Percentiles rank a stretch among this genome's conserved stretches.
phyloP scores from a whole-genome alignment of 2,888 invertebrate genomes.

The Sericinus montela region DNA sequence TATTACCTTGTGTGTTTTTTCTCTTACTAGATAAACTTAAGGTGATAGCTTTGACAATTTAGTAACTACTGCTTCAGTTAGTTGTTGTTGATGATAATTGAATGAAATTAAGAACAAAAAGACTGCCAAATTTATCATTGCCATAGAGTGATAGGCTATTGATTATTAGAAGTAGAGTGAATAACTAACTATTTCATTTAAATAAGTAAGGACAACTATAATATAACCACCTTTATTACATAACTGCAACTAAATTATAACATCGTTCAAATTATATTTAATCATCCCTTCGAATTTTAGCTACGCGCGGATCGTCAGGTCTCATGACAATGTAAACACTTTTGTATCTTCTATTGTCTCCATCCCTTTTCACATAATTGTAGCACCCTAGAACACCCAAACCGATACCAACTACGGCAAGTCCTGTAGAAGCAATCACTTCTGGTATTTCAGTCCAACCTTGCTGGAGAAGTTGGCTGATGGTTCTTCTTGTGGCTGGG shows the following conservation, averaged over 20 bases:
- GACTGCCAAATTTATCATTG: too few species aligned
- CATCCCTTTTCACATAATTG: conserved; percentile 78
- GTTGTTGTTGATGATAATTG: too few species aligned
- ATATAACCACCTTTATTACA: conserved; percentile 54
- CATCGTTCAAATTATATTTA: conserved; percentile 24
- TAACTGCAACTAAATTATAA: conserved; percentile 40
- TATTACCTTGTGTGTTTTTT: too few species aligned
- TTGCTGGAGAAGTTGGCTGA: conserved; percentile 58
- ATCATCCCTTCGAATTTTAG: conserved; percentile 75
- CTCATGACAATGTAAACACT: conserved; percentile 81
- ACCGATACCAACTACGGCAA: conserved; percentile 79
- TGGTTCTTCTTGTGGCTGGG: conserved; percentile 46
- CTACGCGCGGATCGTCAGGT: conserved; percentile 82
- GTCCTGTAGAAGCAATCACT: conserved; percentile 79
- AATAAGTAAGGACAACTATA: not conserved
- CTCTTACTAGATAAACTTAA: too few species aligned
- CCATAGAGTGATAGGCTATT: too few species aligned
- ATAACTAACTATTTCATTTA: too few species aligned
- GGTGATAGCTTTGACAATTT: too few species aligned
- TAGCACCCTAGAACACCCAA: conserved; percentile 64
- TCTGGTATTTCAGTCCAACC: conserved; percentile 86
- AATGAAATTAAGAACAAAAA: too few species aligned
- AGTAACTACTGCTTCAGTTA: too few species aligned
- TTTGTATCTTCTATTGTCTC: conserved; percentile 84
- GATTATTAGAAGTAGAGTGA: too few species aligned